Conservation (phyloP, 2,113 vertebrate species). For the Podocnemis expansa region DNA sequence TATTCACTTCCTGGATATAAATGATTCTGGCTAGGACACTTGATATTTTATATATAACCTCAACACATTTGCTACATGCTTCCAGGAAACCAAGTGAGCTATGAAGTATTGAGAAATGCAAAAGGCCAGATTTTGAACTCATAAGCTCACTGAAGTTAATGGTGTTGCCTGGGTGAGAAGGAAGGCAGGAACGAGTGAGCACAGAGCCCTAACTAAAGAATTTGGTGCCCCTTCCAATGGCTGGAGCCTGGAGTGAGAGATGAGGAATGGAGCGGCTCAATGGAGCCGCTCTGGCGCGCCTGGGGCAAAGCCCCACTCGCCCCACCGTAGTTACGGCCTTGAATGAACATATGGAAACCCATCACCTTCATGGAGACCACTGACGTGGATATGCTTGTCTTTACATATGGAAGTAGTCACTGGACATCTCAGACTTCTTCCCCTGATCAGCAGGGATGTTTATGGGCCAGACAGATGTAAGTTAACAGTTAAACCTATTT, state of each 20-base stretch:
- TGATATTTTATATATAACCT: background rate
- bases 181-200: too few relatives aligned
- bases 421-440: background rate
- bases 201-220: too few relatives aligned
- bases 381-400: background rate
- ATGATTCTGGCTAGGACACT: background rate
- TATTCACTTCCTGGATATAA: background rate
- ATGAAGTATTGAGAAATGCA: background rate
- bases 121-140: background rate
- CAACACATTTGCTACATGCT: fast-evolving
- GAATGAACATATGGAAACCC: background rate
- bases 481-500: background rate
- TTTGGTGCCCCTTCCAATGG: too few relatives aligned
- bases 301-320: too few relatives aligned
- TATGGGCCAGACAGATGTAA: background rate
- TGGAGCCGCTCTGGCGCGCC: too few relatives aligned
- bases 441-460: background rate
- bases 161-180: background rate
- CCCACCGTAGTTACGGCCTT: too few relatives aligned
- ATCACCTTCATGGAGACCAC: background rate
- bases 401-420: background rate
- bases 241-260: too few relatives aligned
- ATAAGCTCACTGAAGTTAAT: background rate
- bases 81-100: fast-evolving
- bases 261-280: too few relatives aligned